These are phyloP conservation scores for Aramus guarauna DNA, from an alignment of 2,113 vertebrate species.

Conservation along the genomic window DNA sequence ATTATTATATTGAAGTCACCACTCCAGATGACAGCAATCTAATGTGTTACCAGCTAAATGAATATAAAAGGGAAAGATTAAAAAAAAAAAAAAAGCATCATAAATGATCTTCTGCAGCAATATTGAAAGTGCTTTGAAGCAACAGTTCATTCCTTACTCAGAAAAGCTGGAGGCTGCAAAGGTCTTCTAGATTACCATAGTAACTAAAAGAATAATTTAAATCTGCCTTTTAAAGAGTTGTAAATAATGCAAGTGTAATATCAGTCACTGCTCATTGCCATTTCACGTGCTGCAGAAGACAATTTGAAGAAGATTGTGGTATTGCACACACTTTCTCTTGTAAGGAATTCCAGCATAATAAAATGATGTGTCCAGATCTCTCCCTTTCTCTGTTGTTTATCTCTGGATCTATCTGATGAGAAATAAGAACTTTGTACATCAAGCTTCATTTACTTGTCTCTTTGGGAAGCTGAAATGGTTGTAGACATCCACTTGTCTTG, in stretches of 20 bases:
- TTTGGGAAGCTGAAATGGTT: background rate
- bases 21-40: background rate
- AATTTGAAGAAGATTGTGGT: background rate
- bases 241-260: conserved; percentile 53
- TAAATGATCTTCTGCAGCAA: conserved; percentile 37
- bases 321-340: background rate
- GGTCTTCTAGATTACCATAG: conserved; percentile 61
- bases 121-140: conserved; percentile 38
- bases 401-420: background rate
- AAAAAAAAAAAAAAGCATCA: background rate
- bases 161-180: conserved; percentile 52
- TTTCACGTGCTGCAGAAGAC: background rate
- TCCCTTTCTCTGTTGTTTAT: background rate
- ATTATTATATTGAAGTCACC: background rate
- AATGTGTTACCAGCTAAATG: background rate
- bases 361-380: background rate
- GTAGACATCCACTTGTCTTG: background rate
- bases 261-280: background rate
- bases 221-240: conserved; percentile 44
- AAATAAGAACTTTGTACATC: background rate
- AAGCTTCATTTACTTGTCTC: background rate
- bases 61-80: background rate
- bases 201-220: conserved; percentile 63
- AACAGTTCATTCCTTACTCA: conserved; percentile 42
- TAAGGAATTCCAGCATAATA: background rate